A percentile compares a stretch with the other conserved stretches of the same genome.
Conservation (phyloP, 2,797 vertebrate genomes). For the Pantherophis alleghaniensis region DNA sequence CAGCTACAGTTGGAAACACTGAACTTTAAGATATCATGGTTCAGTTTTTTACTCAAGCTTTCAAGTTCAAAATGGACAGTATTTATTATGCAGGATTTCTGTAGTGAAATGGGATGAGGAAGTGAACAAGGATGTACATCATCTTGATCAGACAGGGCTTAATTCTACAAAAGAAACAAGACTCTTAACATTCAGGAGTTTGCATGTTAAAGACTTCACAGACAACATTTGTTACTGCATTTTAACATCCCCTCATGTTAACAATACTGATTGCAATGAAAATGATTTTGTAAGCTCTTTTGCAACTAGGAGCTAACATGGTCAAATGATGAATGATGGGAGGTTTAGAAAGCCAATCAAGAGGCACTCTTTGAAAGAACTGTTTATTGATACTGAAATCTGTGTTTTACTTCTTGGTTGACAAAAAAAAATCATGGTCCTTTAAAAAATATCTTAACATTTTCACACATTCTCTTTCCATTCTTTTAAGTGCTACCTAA, state of each 20-base stretch:
- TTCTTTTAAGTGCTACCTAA: background rate
- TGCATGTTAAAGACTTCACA: background rate
- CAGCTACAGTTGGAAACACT: background rate
- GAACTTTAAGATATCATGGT: background rate
- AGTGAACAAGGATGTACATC: background rate
- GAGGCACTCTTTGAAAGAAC: conserved; percentile 64
- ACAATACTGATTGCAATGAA: background rate
- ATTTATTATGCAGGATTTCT: background rate
- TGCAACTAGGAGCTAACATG: background rate
- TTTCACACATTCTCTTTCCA: accelerated
- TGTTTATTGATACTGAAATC: conserved; percentile 73
- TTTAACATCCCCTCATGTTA: background rate
- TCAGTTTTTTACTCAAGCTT: background rate
- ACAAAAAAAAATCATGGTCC: conserved; percentile 69
- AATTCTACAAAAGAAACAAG: background rate
- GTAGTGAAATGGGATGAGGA: background rate
- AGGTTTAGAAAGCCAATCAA: background rate
- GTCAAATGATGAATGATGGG: background rate
- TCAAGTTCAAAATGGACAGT: background rate
- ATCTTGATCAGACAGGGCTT: background rate
- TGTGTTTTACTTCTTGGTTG: conserved; percentile 54
- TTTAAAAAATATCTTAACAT: conserved; percentile 64
- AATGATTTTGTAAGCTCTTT: background rate
- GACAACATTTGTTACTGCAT: background rate
- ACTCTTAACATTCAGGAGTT: background rate